Base-by-base conservation (phyloP, 2,888 invertebrate species). In the Azorinus chamasolen region DNA sequence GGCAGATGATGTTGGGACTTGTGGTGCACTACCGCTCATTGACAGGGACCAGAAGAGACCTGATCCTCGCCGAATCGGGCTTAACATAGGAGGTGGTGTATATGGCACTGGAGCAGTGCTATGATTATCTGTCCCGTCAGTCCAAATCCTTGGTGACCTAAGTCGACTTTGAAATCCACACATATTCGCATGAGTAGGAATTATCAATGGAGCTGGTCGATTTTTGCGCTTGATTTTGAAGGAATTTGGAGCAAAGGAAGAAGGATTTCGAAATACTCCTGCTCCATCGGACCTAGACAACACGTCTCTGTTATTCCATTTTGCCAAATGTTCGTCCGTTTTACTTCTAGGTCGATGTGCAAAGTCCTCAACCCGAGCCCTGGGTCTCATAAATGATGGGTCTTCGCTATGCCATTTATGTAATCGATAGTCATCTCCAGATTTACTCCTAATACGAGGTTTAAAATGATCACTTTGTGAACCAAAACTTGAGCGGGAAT, bases 11-110 rank as follows among this genome's bases (percentile, higher is more conserved):
- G 91, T 88, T 39, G 85, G 73, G 20, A 87, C 86, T 55, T 83
- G 79, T 32, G 77, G 68, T 27, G 82, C 75, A 32, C 5, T 32
- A 32, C 32, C 32, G 32, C 32, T 32, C 55, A 59, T 53, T 14
- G 85, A 87, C 16, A 94, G 89, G 45, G 92, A 92, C 92, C 95
- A 95, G 90, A 96, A 97, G 2, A 99, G 94, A 0, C 99, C 99
- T 0, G 96, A 95, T 0, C 98, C 98, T 82, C 96, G 95, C 79
- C 99, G 95, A 73, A 97, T 96, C 0, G 99, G 99, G 91, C 97
- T 97, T 64, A 99, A 94, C 90, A 99, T 97, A 0, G 99, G 99
- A 32, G 97, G 96, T 16, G 99, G 98, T 0, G 98, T 99, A 93
- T 97, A 99, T 74, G 95, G 95, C 14, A 95, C 94, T 27, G 94